phyloP scores from a whole-genome alignment of 2,888 invertebrate genomes.

The Drosophila emarginata region DNA sequence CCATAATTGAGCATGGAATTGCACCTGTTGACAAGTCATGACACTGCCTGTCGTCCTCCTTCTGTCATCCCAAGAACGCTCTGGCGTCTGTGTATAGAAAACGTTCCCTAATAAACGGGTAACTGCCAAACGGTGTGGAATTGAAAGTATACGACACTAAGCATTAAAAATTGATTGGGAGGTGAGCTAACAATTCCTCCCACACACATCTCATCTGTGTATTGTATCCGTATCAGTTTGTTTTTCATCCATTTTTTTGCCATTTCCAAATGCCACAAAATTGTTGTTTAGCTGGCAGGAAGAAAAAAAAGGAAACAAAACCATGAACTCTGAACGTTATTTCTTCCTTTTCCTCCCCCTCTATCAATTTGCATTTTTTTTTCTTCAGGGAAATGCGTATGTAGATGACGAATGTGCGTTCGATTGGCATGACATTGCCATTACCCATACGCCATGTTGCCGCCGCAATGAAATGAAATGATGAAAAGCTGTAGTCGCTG shows the following conservation, averaged over 20 bases:
- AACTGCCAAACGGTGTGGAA: conserved; percentile 18
- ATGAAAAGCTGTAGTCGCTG: conserved; percentile 30
- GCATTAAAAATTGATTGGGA: conserved; percentile 54
- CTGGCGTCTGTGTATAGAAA: neutral
- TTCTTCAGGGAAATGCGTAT: conserved; percentile 18
- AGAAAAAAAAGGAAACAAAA: conserved; percentile 63
- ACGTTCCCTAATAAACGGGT: too few relatives aligned
- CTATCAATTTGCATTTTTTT: conserved; percentile 64
- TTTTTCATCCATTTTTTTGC: conserved; percentile 23
- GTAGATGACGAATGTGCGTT: conserved; percentile 66
- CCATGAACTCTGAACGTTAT: conserved; percentile 35
- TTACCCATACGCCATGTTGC: conserved; percentile 56
- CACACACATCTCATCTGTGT: conserved; percentile 19
- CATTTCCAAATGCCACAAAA: conserved; percentile 52
- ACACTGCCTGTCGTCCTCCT: conserved; percentile 24
- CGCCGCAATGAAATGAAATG: conserved; percentile 18
- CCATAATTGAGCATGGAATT: conserved; percentile 33
- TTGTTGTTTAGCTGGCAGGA: conserved; percentile 57
- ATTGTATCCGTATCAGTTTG: conserved; percentile 48
- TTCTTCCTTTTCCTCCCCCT: conserved; percentile 33
- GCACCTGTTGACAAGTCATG: conserved; percentile 32
- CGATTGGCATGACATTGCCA: conserved; percentile 48
- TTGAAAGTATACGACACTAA: neutral
- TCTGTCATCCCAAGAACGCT: conserved; percentile 29
- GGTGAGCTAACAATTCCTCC: conserved; percentile 8